Evolutionary conservation across 2,113 vertebrate species (phyloP).

Genomic region (Lethenteron reissneri): DNA sequence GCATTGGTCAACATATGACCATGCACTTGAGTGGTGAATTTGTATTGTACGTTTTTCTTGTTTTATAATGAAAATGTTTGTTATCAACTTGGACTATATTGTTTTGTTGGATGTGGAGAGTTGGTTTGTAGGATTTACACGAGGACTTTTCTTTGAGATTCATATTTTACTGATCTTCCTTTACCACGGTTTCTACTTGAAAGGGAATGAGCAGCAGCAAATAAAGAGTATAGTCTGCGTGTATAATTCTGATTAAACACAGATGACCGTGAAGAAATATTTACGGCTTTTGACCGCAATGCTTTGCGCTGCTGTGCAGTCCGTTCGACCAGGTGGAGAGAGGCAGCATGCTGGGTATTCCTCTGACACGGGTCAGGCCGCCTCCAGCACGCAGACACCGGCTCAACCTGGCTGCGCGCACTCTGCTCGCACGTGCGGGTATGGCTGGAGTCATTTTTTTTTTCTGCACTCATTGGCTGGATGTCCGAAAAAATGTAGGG

Average conservation of each 20-base stretch:
- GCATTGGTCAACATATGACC: neutral
- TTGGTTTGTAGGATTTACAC: too few species aligned
- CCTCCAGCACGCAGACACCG: constrained; percentile 61
- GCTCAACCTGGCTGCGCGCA: constrained; percentile 78
- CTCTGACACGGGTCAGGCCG: constrained; percentile 40
- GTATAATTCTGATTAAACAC: constrained; percentile 3
- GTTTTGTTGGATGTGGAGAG: too few species aligned
- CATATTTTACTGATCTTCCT: too few species aligned
- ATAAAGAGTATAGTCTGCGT: too few species aligned
- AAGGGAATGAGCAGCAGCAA: too few species aligned
- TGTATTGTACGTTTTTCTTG: neutral
- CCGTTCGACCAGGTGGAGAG: constrained; percentile 54
- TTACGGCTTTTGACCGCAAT: constrained; percentile 1
- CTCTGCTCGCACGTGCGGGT: constrained; percentile 75
- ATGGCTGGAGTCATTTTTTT: constrained; percentile 14
- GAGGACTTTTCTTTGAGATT: too few species aligned
- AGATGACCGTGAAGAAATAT: too few species aligned
- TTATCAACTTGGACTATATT: neutral
- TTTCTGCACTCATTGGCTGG: neutral
- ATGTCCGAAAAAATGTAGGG: neutral
- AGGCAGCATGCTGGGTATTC: constrained; percentile 39
- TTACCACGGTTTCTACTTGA: too few species aligned
- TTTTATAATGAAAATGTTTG: neutral
- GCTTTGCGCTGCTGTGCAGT: constrained; percentile 19
- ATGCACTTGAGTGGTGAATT: neutral